phyloP scores from a whole-genome alignment of 2,797 vertebrate species.

The Sebastes hubbsi region DNA sequence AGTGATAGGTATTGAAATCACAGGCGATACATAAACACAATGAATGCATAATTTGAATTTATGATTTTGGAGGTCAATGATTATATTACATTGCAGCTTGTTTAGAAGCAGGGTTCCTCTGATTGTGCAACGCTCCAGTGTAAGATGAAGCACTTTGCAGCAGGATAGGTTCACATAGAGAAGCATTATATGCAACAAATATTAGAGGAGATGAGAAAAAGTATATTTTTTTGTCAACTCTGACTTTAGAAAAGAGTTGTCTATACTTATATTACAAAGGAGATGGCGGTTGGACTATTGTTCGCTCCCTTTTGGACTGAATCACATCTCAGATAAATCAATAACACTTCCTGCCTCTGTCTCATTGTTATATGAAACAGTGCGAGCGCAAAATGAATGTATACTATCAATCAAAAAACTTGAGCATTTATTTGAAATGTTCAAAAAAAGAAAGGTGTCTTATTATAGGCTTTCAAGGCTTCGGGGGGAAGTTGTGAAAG shows the following conservation, averaged over 20 bases:
- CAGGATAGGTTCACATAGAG: conserved; percentile 4
- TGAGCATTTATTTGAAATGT: conserved; percentile 47
- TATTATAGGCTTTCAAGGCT: conserved; percentile 32
- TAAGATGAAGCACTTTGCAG: background rate
- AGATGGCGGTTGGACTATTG: conserved; percentile 5
- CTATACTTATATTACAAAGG: conserved; percentile 8
- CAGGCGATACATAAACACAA: background rate
- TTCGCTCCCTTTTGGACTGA: conserved; percentile 13
- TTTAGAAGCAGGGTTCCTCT: background rate
- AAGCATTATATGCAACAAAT: conserved; percentile 1
- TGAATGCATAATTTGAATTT: conserved; percentile 13
- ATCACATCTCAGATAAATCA: conserved; percentile 51
- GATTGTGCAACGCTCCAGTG: background rate
- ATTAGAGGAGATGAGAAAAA: background rate
- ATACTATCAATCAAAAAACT: conserved; percentile 40
- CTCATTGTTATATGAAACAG: conserved; percentile 34
- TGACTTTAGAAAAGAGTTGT: conserved; percentile 24
- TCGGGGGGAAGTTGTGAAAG: conserved; percentile 44
- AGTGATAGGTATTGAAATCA: background rate
- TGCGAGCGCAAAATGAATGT: conserved; percentile 27
- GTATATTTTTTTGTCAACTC: background rate
- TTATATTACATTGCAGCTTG: background rate
- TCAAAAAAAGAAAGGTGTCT: conserved; percentile 16
- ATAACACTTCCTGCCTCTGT: conserved; percentile 24
- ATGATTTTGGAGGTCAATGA: conserved; percentile 4